A percentile compares a stretch with the other conserved stretches of the same genome.
Conservation (phyloP, 2,888 invertebrate genomes). For the Neoaliturus tenellus region DNA sequence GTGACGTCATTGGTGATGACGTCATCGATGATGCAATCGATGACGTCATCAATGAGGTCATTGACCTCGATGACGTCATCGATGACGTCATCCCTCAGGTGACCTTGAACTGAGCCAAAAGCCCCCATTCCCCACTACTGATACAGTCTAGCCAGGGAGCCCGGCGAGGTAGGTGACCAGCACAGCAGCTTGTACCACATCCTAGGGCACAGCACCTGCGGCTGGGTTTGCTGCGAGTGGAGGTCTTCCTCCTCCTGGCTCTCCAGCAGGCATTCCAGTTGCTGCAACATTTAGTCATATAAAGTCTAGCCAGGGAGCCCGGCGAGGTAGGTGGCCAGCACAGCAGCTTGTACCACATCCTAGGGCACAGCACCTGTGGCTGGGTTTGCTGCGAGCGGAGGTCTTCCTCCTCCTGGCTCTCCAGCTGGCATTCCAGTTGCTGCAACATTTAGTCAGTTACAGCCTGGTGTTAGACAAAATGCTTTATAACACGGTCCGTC, state of each 20-base stretch:
- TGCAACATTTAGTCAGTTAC: too few relatives aligned
- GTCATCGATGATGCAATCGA: too few relatives aligned
- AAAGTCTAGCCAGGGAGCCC: constrained; percentile 81
- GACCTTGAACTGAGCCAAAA: too few relatives aligned
- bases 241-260: constrained; percentile 29
- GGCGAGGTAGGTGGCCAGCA: constrained; percentile 90
- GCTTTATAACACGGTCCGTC: too few relatives aligned
- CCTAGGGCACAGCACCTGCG: constrained; percentile 77
- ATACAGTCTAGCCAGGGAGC: constrained; percentile 81
- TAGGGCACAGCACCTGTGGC: constrained; percentile 75
- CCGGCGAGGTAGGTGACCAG: constrained; percentile 88
- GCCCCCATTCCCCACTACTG: too few relatives aligned
- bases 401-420: constrained; percentile 28
- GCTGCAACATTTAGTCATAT: constrained; percentile 75
- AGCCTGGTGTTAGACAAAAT: too few relatives aligned
- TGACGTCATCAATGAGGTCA: too few relatives aligned
- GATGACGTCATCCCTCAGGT: too few relatives aligned
- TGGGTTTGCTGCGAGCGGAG: neutral
- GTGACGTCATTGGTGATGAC: too few relatives aligned
- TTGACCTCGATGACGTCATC: too few relatives aligned
- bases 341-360: constrained; percentile 84
- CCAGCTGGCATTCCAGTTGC: constrained; percentile 46
- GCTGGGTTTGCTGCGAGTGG: neutral
- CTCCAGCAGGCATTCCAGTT: constrained; percentile 43
- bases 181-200: constrained; percentile 87